These are phyloP conservation scores for Harlomillsia oculata DNA, from an alignment of 1,140 invertebrate species.

Conservation along the genomic window DNA sequence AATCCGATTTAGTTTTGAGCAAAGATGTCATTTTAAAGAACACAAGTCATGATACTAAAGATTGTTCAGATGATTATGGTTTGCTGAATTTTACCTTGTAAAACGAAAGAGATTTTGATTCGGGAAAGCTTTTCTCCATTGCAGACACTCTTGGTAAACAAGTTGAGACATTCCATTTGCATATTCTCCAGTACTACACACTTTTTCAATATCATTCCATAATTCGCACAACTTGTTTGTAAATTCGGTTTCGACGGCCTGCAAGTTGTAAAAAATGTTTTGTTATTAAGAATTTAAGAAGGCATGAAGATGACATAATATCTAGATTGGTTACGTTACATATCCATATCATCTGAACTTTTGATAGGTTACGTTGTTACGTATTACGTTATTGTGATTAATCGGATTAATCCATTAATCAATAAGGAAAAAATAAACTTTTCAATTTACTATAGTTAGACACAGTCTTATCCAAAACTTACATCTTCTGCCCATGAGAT, in stretches of 20 bases:
- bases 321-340: no score
- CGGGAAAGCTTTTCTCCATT: conserved; percentile 30
- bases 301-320: neutral
- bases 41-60: no score
- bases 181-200: conserved; percentile 18
- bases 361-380: no score
- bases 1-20: no score
- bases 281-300: neutral
- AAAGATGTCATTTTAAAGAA: no score
- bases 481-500: conserved; percentile 35
- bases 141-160: conserved; percentile 25
- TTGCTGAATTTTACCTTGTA: conserved; percentile 15
- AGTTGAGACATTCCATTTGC: conserved; percentile 11
- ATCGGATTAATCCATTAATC: no score
- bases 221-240: conserved; percentile 17
- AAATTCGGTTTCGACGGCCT: conserved; percentile 31
- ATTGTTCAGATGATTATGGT: no score
- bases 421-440: neutral
- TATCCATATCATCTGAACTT: no score
- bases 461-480: neutral
- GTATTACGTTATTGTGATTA: no score
- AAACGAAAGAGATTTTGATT: conserved; percentile 18
- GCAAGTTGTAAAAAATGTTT: neutral
- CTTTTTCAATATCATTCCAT: conserved; percentile 27
- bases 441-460: neutral